These are phyloP conservation scores for Xyliphius kryptos DNA, from an alignment of 2,113 vertebrate species.

Conservation along the genomic window DNA sequence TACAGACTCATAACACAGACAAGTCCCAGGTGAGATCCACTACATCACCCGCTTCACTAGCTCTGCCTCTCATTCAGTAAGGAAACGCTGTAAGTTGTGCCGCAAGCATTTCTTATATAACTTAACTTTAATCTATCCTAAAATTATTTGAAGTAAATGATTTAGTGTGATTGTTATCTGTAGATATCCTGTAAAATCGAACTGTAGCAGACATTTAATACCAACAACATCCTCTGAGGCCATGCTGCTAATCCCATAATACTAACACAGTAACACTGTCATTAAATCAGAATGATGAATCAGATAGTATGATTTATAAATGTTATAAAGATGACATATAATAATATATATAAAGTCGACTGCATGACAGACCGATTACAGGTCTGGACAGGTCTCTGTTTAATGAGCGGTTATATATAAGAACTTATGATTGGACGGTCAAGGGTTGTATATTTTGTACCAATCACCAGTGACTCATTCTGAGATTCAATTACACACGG, in stretches of 20 bases:
- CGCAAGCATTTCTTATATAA: too few species aligned
- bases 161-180: too few species aligned
- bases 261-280: not conserved
- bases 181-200: too few species aligned
- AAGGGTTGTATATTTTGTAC: constrained; percentile 54
- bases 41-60: too few species aligned
- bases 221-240: not conserved
- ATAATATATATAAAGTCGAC: constrained; percentile 5
- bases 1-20: too few species aligned
- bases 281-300: constrained; percentile 13
- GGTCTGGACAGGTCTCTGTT: constrained; percentile 5
- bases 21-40: too few species aligned
- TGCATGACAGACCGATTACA: constrained; percentile 19
- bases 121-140: too few species aligned
- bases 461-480: constrained; percentile 16
- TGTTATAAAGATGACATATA: not conserved
- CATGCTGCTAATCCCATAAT: constrained; percentile 24
- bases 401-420: not conserved
- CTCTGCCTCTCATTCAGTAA: too few species aligned
- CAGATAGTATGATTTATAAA: not conserved
- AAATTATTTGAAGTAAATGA: too few species aligned
- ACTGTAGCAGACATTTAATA: constrained; percentile 3
- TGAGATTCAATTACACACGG: constrained; percentile 18
- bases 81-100: too few species aligned
- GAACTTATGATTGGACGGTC: not conserved